phyloP scores from a whole-genome alignment of 2,113 vertebrate species.

The Gobio gobio region DNA sequence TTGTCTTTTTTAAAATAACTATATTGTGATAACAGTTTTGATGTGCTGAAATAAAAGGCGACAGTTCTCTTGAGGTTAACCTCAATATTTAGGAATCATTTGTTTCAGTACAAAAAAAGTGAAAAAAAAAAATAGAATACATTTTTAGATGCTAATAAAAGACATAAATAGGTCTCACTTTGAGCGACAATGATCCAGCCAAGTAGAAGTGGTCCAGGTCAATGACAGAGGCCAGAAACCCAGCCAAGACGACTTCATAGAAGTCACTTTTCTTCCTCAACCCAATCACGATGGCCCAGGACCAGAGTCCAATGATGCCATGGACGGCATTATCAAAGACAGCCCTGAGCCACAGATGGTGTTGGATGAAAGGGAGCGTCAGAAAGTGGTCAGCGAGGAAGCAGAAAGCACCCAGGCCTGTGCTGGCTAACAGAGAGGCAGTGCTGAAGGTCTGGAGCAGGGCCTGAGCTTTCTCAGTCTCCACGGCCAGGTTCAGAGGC shows the following conservation, averaged over 20 bases:
- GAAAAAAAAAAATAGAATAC: not conserved
- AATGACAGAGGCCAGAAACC: constrained; percentile 89
- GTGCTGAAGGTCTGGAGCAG: constrained; percentile 90
- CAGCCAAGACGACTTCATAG: constrained; percentile 88
- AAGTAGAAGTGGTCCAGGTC: constrained; percentile 93
- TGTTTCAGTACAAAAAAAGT: too few species aligned
- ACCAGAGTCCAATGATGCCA: constrained; percentile 89
- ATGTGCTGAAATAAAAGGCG: too few species aligned
- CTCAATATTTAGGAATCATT: too few species aligned
- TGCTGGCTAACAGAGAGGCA: constrained; percentile 85
- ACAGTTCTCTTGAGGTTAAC: too few species aligned
- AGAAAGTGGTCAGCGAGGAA: constrained; percentile 83
- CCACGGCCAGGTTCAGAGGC: constrained; percentile 82
- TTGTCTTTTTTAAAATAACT: too few species aligned
- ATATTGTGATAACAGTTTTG: too few species aligned
- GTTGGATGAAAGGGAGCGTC: constrained; percentile 83
- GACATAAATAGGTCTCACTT: constrained; percentile 74
- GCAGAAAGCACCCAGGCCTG: constrained; percentile 88
- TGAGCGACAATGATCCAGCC: constrained; percentile 90
- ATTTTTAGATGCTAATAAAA: not conserved
- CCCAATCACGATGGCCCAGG: constrained; percentile 92
- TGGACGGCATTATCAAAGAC: constrained; percentile 88
- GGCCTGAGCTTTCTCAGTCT: constrained; percentile 88
- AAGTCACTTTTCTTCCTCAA: constrained; percentile 90
- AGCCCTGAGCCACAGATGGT: constrained; percentile 88